Evolutionary conservation across 2,797 vertebrate genomes (phyloP), one percentile per base, ranked within the genome.

Genomic region (Pelodytes ibericus): DNA sequence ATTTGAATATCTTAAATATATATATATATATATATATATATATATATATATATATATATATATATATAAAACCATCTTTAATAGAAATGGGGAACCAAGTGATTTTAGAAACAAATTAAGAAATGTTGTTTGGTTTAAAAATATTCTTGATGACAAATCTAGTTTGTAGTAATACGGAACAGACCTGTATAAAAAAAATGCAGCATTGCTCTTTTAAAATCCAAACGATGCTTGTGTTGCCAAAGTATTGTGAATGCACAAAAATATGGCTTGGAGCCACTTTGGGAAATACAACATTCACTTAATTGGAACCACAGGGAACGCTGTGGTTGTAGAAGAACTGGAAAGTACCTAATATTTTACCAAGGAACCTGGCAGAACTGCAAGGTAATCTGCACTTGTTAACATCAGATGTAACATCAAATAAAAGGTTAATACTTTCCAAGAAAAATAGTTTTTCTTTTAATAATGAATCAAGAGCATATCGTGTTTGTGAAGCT

Each of bases 271-370:
- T 60, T 51, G 49, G 18, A 66, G 75, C 57, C 63, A 68, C n/a
- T 67, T 72, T 68, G 51, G n/a, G 7, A 66, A 44, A 67, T 68
- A 79, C 70, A 67, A 44, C 73, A 51, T 79, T 25, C 41, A 56
- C 73, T 27, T 67, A 81, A 73, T n/a, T 68, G 41, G 26, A 58
- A 18, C 56, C 29, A 79, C 11, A 53, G 78, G 74, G 61, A 73
- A 4, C 1, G 44, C 24, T 66, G 27, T 58, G 66, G 24, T 0
- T 0, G 47, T 2, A 3, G 53, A 15, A 25, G 49, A 74, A 26
- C 16, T 30, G 26, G 4, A 0, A 2, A 9, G 10, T 57, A 56
- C 41, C 31, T 16, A 24, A 30, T 31, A 20, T 58, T 53, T 65
- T 31, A 11, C 4, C 7, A 20, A 22, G 63, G 33, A 79, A 31